These are phyloP conservation scores for Agrotis puta DNA, from an alignment of 2,888 invertebrate species.

Conservation along the genomic window DNA sequence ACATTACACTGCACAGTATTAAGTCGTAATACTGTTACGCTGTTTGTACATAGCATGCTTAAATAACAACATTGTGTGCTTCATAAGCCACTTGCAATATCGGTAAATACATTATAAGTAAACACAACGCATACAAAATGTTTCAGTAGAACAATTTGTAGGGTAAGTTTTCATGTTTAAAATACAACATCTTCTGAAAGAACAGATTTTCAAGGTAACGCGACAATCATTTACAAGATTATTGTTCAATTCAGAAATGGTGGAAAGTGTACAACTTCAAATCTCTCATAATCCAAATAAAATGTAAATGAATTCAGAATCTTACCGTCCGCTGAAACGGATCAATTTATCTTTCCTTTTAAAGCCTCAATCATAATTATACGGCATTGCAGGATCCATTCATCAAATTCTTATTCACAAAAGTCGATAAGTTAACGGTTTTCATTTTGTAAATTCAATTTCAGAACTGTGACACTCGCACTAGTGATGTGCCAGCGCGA, in stretches of 20 bases:
- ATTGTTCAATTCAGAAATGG: constrained; percentile 16
- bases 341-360: constrained; percentile 66
- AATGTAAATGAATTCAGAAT: constrained; percentile 61
- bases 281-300: constrained; percentile 47
- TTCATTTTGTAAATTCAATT: constrained; percentile 86
- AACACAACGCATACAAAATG: neutral
- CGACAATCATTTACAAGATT: constrained; percentile 29
- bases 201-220: constrained; percentile 7
- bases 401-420: constrained; percentile 85
- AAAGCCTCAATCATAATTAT: constrained; percentile 70
- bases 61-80: too few species aligned
- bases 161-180: neutral
- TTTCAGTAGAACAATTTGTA: neutral
- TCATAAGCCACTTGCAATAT: neutral
- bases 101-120: neutral
- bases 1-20: neutral
- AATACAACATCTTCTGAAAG: neutral
- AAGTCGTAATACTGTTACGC: too few species aligned
- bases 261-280: constrained; percentile 27
- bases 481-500: constrained; percentile 66
- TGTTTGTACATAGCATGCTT: neutral
- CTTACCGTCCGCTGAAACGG: constrained; percentile 51
- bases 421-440: constrained; percentile 86
- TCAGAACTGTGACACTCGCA: constrained; percentile 76
- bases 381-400: constrained; percentile 79